phyloP scores from a whole-genome alignment of 1,140 invertebrate species.

The Hyles vespertilio region DNA sequence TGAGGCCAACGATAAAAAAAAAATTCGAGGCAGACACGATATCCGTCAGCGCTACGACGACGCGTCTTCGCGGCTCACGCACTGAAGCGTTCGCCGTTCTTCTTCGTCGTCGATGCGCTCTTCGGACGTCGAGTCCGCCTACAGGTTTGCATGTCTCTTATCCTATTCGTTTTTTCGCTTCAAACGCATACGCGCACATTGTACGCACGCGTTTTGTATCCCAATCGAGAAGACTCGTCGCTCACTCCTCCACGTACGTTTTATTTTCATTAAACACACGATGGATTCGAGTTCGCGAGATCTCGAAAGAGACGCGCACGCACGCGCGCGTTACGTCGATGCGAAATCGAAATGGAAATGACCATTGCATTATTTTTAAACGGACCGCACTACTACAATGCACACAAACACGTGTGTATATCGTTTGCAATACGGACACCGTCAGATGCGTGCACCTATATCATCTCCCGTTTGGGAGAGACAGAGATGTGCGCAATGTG shows the following conservation, averaged over 20 bases:
- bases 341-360: slow-evolving; percentile 3
- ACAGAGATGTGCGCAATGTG: slow-evolving; percentile 25
- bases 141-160: background rate
- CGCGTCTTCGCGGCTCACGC: background rate
- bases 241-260: no score
- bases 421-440: slow-evolving; percentile 10
- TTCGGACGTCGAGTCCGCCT: slow-evolving; percentile 16
- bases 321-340: no score
- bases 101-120: slow-evolving; percentile 6
- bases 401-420: no score
- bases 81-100: no score
- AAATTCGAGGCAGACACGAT: slow-evolving; percentile 10
- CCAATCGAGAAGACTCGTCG: no score
- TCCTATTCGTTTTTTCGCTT: slow-evolving; percentile 29
- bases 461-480: no score
- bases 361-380: slow-evolving; percentile 12
- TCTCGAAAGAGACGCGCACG: no score
- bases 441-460: slow-evolving; percentile 9
- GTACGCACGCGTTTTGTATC: slow-evolving; percentile 3
- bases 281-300: no score
- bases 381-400: slow-evolving; percentile 1
- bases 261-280: no score
- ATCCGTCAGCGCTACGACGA: slow-evolving; percentile 8
- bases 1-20: slow-evolving; percentile 76
- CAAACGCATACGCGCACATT: background rate